Conservation (phyloP, 2,888 invertebrate genomes). For the Xanthia togata region DNA sequence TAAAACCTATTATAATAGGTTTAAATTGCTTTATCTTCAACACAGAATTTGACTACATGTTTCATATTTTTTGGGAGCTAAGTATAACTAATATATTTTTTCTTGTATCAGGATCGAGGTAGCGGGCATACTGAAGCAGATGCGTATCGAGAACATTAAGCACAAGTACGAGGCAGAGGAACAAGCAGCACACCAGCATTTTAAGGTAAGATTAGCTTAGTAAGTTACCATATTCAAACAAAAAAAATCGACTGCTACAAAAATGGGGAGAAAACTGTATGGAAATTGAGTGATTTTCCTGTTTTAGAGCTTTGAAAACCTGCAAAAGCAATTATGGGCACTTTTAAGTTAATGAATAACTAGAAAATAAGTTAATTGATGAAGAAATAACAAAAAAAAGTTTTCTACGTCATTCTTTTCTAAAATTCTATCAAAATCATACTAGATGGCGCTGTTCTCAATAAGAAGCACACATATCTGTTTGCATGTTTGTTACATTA, state of each 20-base stretch:
- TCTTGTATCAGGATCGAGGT: slow-evolving; percentile 93
- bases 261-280: neutral
- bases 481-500: neutral
- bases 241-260: neutral
- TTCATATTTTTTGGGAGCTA: neutral
- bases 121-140: slow-evolving; percentile 95
- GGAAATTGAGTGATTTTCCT: neutral
- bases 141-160: slow-evolving; percentile 95
- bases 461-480: neutral
- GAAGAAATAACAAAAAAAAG: neutral
- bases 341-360: neutral
- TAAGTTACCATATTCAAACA: neutral
- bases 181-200: slow-evolving; percentile 96
- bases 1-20: neutral
- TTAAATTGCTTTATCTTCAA: neutral
- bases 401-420: rapidly evolving
- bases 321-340: neutral
- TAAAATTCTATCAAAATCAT: neutral
- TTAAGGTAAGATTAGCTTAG: slow-evolving; percentile 91
- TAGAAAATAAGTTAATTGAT: neutral
- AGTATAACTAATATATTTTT: neutral
- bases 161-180: slow-evolving; percentile 97
- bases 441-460: slow-evolving; percentile 56
- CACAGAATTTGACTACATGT: neutral
- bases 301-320: rapidly evolving